These are phyloP conservation scores for Eristalis intricaria DNA, from an alignment of 2,888 invertebrate genomes.

Conservation along the genomic window DNA sequence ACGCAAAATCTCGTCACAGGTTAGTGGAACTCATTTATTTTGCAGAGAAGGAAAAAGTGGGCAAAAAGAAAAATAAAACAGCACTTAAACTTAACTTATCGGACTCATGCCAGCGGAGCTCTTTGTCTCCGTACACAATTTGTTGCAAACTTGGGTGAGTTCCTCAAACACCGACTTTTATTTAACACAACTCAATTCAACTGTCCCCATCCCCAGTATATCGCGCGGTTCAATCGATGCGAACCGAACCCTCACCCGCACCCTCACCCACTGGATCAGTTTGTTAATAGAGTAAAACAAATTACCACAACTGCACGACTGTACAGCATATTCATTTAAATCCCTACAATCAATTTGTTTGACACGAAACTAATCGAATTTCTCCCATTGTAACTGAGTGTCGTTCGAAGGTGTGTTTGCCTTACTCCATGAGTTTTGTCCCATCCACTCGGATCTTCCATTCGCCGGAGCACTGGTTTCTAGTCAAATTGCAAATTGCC, in stretches of 20 bases:
- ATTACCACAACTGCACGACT: conserved; percentile 58
- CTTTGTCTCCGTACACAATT: background rate
- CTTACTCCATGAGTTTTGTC: conserved; percentile 53
- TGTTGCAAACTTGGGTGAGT: background rate
- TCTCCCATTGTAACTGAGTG: conserved; percentile 58
- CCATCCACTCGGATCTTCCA: background rate
- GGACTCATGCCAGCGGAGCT: background rate
- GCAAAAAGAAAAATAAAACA: background rate
- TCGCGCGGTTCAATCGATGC: too few species aligned
- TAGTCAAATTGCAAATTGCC: conserved; percentile 68
- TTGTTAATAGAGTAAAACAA: conserved; percentile 61
- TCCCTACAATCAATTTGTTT: conserved; percentile 71
- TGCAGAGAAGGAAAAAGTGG: background rate
- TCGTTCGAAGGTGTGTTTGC: conserved; percentile 49
- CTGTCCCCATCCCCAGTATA: background rate
- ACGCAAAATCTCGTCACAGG: background rate
- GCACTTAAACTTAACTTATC: background rate
- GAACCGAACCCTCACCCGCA: too few species aligned
- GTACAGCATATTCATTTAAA: conserved; percentile 70
- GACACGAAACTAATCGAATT: conserved; percentile 72
- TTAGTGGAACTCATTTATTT: background rate
- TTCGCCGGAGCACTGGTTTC: background rate
- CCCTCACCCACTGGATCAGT: background rate
- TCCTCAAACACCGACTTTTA: background rate
- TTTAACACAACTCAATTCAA: conserved; percentile 13